These are phyloP conservation scores for Ochropacha duplaris DNA, from an alignment of 2,888 invertebrate genomes.

Conservation along the genomic window DNA sequence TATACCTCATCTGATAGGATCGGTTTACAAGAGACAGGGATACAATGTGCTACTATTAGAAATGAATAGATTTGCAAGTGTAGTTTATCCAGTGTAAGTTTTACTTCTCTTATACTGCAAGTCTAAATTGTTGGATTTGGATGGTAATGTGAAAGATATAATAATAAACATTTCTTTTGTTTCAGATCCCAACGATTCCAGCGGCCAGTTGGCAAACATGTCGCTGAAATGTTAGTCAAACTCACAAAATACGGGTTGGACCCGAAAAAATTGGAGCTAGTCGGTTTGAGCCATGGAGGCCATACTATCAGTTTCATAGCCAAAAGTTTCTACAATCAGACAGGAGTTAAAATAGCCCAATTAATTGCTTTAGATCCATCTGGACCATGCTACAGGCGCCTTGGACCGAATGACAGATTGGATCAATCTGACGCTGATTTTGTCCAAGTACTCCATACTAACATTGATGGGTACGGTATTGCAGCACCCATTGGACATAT, in stretches of 20 bases:
- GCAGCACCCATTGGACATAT: constrained; percentile 30
- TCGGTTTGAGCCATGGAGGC: constrained; percentile 32
- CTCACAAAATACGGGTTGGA: constrained; percentile 24
- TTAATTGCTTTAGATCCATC: constrained; percentile 31
- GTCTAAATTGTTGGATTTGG: no score
- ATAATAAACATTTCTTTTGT: background rate
- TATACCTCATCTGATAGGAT: background rate
- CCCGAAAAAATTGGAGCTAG: constrained; percentile 23
- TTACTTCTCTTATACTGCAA: no score
- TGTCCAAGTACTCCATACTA: constrained; percentile 24
- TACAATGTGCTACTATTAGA: constrained; percentile 19
- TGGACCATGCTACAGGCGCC: constrained; percentile 33
- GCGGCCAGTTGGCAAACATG: constrained; percentile 23
- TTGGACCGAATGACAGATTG: constrained; percentile 24
- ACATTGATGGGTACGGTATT: constrained; percentile 31
- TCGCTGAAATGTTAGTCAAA: constrained; percentile 26
- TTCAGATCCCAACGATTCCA: constrained; percentile 24
- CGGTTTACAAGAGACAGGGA: constrained; percentile 10
- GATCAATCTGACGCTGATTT: constrained; percentile 31
- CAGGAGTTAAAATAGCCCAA: constrained; percentile 25
- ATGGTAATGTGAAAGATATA: no score
- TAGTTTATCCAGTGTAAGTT: constrained; percentile 12
- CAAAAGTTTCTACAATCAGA: constrained; percentile 25
- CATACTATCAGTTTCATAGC: constrained; percentile 35
- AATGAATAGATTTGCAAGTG: constrained; percentile 2